Evolutionary conservation across 2,797 vertebrate genomes (phyloP).

Genomic region (Crocidura indochinensis): DNA sequence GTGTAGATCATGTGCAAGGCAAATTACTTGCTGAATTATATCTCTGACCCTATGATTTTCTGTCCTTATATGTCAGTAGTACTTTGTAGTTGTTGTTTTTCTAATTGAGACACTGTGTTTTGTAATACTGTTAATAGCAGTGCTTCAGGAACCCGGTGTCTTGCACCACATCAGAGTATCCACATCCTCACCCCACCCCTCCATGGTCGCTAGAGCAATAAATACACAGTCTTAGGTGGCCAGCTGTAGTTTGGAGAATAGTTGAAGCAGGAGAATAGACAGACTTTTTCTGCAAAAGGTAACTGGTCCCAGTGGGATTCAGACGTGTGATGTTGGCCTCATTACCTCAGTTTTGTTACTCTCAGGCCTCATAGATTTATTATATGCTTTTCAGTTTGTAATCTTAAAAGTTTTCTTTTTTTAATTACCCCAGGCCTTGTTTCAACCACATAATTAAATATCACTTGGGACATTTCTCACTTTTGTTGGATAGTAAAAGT

Average conservation of each 20-base stretch:
- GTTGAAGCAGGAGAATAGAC: constrained; percentile 81
- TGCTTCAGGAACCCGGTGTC: too few relatives aligned
- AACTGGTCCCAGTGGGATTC: constrained; percentile 80
- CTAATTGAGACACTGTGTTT: too few relatives aligned
- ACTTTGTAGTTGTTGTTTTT: not conserved
- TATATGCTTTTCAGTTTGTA: constrained; percentile 56
- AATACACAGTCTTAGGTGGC: constrained; percentile 52
- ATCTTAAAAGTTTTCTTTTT: constrained; percentile 70
- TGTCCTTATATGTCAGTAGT: constrained; percentile 22
- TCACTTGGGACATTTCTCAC: constrained; percentile 81
- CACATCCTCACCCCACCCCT: too few relatives aligned
- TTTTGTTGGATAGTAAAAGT: constrained; percentile 89
- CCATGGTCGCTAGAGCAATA: too few relatives aligned
- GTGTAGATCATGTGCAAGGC: too few relatives aligned
- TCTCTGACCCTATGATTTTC: too few relatives aligned
- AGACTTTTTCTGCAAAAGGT: constrained; percentile 77
- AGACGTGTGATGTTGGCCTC: constrained; percentile 85
- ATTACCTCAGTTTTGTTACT: constrained; percentile 79
- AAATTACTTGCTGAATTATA: too few relatives aligned
- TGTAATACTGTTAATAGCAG: too few relatives aligned
- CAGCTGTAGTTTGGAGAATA: constrained; percentile 74
- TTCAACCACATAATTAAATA: constrained; percentile 78
- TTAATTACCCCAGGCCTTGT: constrained; percentile 68
- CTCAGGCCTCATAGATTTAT: constrained; percentile 56
- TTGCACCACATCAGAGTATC: too few relatives aligned